Base-by-base conservation (phyloP, 2,888 invertebrate genomes). In the Phortica okadai region DNA sequence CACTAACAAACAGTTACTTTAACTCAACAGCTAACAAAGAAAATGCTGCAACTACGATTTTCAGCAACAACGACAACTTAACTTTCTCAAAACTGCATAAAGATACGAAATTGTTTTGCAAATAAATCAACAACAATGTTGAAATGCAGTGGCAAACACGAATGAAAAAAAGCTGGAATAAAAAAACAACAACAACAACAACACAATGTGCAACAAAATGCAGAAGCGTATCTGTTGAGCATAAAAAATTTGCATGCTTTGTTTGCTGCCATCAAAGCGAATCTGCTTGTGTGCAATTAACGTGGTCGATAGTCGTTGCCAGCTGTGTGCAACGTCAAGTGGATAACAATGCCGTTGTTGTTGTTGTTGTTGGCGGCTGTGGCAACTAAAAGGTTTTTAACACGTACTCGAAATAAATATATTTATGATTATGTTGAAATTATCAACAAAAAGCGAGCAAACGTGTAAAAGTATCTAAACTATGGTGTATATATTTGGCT, bases 371-470 rank as follows among this genome's bases (percentile, higher is more conserved):
- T 50, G 50, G 50, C 2, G 6, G 3, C 14, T 67, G 67, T 21
- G 21, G 21, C 44, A 42, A 42, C 44, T 67, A 44, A 41, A 67
- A 67, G 41, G 67, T 67, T 67, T 67, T 67, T 67, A 67, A 42
- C 67, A 67, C 67, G 67, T 67, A 67, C 67, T 42, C 14, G 67
- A 67, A 67, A 67, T 11, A 50, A 50, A 42, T 33, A 33, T 33
- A 42, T 44, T 42, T 67, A 67, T 42, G 67, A 67, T 67, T 67
- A n/a, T 67, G 67, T 67, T 67, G 67, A 67, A 67, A 67, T n/a
- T 67, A 67, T 67, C 67, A 45, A 8, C n/a, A 41, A 14, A 41
- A 10, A 62, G 21, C 21, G 21, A 10, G 21, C 0, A 33, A 21
- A 62, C 25, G 21, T 11, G 56, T 56, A 59, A 14, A 16, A 21